Evolutionary conservation across 2,797 vertebrate species (phyloP), one percentile per base, ranked within the genome.

Genomic region (Lagorchestes hirsutus): DNA sequence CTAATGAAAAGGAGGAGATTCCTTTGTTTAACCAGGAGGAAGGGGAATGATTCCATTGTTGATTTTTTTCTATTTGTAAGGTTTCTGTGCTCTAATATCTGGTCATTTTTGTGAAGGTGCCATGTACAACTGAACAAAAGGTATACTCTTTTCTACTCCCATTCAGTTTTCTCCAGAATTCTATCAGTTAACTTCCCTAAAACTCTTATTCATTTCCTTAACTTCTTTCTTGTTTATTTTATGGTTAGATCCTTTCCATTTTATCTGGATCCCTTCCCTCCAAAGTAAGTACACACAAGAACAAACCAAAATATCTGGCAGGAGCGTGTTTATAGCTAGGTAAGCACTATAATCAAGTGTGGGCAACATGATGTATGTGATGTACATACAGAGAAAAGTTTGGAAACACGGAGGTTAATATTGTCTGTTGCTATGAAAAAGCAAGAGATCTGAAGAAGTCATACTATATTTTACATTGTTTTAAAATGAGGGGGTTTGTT

Each of bases 371-470:
- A 82, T 46, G 8, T 82, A 3, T 40, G 46, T 93, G n/a, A 82
- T 46, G 8, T 82, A 3, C 74, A 82, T 93, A 29, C 28, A 95
- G 90, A 94, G 74, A 94, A 34, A 96, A 97, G 27, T 93, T 11
- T 93, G 52, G 92, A 55, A 96, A 90, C 55, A 92, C 0, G 34
- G 29, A 96, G 54, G 1, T 34, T 91, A 93, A 95, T 18, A 92
- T 52, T 82, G n/a, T 92, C 40, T 24, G 40, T 27, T 82, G 31
- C 74, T 74, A 82, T 82, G 74, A 24, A 82, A 82, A 24, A 82
- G n/a, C 40, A 82, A 82, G 40, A 10, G 2, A 82, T 46, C 18
- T 82, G 22, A 82, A 82, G 74, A 40, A 2, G 74, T 46, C 62
- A n/a, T 74, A 40, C 5, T 74, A n/a, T 40, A 22, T 22, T 40